phyloP scores from a whole-genome alignment of 2,888 invertebrate genomes.

The Macaria notata region DNA sequence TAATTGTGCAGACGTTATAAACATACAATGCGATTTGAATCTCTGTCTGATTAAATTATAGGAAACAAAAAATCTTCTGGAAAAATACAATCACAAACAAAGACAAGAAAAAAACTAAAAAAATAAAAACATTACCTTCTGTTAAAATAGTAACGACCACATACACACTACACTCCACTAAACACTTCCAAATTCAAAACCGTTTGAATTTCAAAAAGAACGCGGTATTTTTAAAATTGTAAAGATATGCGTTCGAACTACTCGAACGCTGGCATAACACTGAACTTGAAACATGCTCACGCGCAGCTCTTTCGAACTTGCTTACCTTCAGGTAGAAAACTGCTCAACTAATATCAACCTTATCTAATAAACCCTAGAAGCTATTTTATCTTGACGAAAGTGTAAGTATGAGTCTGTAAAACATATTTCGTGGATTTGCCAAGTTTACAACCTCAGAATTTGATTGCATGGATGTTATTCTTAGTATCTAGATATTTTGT shows the following conservation, averaged over 20 bases:
- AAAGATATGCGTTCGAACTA: conserved; percentile 44
- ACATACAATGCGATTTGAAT: background rate
- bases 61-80: background rate
- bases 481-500: conserved; percentile 20
- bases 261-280: conserved; percentile 59
- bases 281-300: conserved; percentile 64
- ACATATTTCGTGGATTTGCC: conserved; percentile 47
- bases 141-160: conserved; percentile 22
- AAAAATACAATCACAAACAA: conserved; percentile 6
- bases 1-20: background rate
- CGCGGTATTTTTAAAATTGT: conserved; percentile 15
- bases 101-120: background rate
- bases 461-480: conserved; percentile 25
- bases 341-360: conserved; percentile 19
- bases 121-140: conserved; percentile 24
- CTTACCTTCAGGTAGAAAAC: conserved; percentile 48
- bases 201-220: conserved; percentile 34
- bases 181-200: conserved; percentile 31
- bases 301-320: conserved; percentile 50
- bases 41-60: background rate
- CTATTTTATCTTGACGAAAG: background rate
- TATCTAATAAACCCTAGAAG: background rate
- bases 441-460: conserved; percentile 32
- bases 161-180: conserved; percentile 42
- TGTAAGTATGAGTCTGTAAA: conserved; percentile 30